These are phyloP conservation scores for Petrocephalus schoutedeni DNA, from an alignment of 2,797 vertebrate genomes.

Conservation along the genomic window DNA sequence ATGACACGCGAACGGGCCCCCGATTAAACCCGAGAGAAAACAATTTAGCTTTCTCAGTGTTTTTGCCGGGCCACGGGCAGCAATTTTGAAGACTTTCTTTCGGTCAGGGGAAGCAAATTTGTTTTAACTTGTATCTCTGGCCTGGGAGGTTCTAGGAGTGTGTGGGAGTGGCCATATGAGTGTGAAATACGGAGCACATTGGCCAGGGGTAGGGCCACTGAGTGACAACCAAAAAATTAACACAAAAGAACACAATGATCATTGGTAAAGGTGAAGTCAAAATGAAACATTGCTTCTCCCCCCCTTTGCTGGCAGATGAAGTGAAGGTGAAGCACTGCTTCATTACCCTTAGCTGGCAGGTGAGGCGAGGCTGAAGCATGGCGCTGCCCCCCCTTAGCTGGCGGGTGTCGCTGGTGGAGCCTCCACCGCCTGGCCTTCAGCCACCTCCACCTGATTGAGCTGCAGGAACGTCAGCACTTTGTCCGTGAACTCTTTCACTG, in stretches of 20 bases:
- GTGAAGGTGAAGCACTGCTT: neutral
- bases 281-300: no score
- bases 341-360: constrained; percentile 46
- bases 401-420: constrained; percentile 27
- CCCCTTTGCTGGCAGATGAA: neutral
- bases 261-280: neutral
- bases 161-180: neutral
- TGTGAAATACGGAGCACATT: neutral
- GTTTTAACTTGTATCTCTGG: neutral
- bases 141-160: neutral
- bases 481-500: constrained; percentile 50
- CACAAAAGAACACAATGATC: neutral
- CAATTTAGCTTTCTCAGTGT: neutral
- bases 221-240: neutral
- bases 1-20: neutral
- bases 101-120: neutral
- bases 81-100: neutral
- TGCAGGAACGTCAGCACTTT: constrained; percentile 47
- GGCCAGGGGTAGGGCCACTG: neutral
- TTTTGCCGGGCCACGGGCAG: neutral
- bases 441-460: constrained; percentile 48
- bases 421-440: constrained; percentile 40
- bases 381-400: constrained; percentile 48
- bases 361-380: neutral
- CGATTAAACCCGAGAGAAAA: neutral